phyloP scores from a whole-genome alignment of 2,113 vertebrate species.

The Danio rerio region GRCz12tu NC_133191.1:11406501-11407000 shows the following conservation, averaged over 20 bases:
- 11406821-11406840: conserved; percentile 6
- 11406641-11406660: conserved; percentile 31
- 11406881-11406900: conserved; percentile 22
- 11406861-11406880: conserved; percentile 38
- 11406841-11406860: conserved; percentile 22
- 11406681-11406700: conserved; percentile 77
- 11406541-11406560: background rate
- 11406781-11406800: background rate
- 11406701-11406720: conserved; percentile 35
- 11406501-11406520: conserved; percentile 59
- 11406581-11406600: background rate
- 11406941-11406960: conserved; percentile 21
- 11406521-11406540: conserved; percentile 45
- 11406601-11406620: background rate
- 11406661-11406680: conserved; percentile 60
- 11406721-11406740: background rate
- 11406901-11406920: conserved; percentile 3
- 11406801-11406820: background rate
- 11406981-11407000: conserved; percentile 31
- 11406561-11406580: conserved; percentile 10
- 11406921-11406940: conserved; percentile 33
- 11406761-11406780: conserved; percentile 18
- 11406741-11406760: background rate
- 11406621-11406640: conserved; percentile 18
- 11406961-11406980: conserved; percentile 3